Evolutionary conservation across 1,140 invertebrate species (phyloP), one percentile per base, ranked within the genome.

Genomic region (Cataglyphis hispanica): DNA sequence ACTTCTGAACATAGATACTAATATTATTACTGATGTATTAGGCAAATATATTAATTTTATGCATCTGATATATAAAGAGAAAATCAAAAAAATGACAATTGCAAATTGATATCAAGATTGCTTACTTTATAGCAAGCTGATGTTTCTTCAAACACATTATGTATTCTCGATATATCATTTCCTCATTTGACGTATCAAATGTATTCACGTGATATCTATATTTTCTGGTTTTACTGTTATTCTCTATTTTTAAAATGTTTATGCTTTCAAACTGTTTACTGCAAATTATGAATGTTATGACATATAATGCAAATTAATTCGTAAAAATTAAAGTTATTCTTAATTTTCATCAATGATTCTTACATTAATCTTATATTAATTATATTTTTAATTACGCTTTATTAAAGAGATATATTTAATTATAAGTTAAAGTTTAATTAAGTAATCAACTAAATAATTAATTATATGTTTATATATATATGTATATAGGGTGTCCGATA

Each of bases 121-220:
- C 27, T 78, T 50, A 78, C 75, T 78, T 8, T 50, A 78, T 50
- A 34, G 61, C 61, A 66, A 78, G 27, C 2, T 78, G 75, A 50
- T 78, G 75, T 66, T 78, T 78, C 3, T 78, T 78, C 34, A 78
- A 50, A 66, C 75, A 78, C 8, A 0, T 25, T 40, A 78, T 66
- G 1, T 78, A 78, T 66, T 78, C 60, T 7, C 40, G 61, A 5
- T 66, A 78, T 37, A 64, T 22, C 6, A 50, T 50, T 46, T 66
- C 13, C 7, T 78, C 75, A 13, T 11, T 66, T 11, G 22, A 66
- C 13, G 10, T 8, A 50, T 78, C 7, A 22, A 46, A 6, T 50
- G 40, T 43, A 43, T 43, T 61, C 10, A 25, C 13, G 6, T 4
- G 1, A 64, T 37, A 6, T 34, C 7, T 0, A 50, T 0, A 3